Base-by-base conservation (phyloP, 2,113 vertebrate genomes). In the Pelobates fuscus region DNA sequence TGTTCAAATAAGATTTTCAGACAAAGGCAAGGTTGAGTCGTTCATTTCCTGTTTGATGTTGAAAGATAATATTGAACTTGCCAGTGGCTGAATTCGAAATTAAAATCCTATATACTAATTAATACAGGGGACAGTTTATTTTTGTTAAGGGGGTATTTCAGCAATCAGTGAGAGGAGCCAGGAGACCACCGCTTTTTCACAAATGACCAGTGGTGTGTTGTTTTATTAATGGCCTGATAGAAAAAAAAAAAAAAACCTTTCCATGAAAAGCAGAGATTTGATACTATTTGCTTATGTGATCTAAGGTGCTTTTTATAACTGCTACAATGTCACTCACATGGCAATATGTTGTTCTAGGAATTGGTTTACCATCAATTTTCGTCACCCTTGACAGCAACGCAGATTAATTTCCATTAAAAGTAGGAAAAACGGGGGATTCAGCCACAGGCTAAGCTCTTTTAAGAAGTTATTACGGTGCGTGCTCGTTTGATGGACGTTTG, bases 331-430 rank as follows among this genome's bases (percentile, higher is more conserved):
- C 60, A 64, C 57, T 64, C 70, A 37, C 46, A 43, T 62, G 41
- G 70, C 23, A n/a, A 32, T 3, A 24, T 73, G 37, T 73, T 73
- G 52, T 73, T 64, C 8, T 23, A 65, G 29, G 60, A 55, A 30
- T 64, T n/a, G 46, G 29, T 73, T 73, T 73, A 55, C 70, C 44
- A 55, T 73, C 60, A 54, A 73, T 64, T 73, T 29, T 55, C 46
- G 29, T 73, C 70, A 65, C 70, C 61, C 62, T 55, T 73, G 61
- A 73, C 70, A 73, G 61, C 44, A 15, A 25, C 23, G 44, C 29
- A 64, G 46, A 43, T 24, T 64, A 54, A 54, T 64, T 65, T 65
- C 60, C 62, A 57, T 64, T 64, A 15, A 17, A 23, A 64, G 26
- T 20, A 15, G 62, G 70, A 26, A n/a, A 64, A 23, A 64, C n/a